Evolutionary conservation across 1,140 invertebrate species (phyloP).

Genomic region (Hyles euphorbiae): DNA sequence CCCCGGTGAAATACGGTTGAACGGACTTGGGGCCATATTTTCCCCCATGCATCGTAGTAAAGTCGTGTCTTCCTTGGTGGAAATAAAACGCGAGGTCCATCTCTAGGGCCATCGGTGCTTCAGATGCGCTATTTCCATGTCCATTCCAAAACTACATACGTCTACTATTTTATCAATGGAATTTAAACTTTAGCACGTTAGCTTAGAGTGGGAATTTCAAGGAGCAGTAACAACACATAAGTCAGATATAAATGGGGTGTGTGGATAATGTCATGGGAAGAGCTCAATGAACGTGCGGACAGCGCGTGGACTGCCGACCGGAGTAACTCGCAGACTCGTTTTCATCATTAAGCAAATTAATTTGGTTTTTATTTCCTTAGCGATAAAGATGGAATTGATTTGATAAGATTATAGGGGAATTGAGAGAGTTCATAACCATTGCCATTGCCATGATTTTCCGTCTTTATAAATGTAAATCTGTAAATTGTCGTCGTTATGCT

Average conservation of each 20-base stretch:
- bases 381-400: conserved; percentile 15
- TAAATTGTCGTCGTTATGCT: conserved; percentile 12
- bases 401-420: conserved; percentile 17
- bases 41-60: conserved; percentile 63
- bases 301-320: conserved; percentile 63
- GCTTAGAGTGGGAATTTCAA: conserved; percentile 20
- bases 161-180: conserved; percentile 4
- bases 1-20: conserved; percentile 68
- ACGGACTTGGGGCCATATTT: conserved; percentile 68
- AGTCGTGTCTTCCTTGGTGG: conserved; percentile 72
- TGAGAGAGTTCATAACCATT: conserved; percentile 7
- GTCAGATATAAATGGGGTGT: conserved; percentile 36
- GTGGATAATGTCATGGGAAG: conserved; percentile 73
- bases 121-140: conserved; percentile 63
- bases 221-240: conserved; percentile 24
- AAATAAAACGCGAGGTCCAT: conserved; percentile 73
- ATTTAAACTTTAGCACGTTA: conserved; percentile 9
- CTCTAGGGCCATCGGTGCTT: conserved; percentile 69
- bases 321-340: conserved; percentile 43
- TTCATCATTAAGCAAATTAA: conserved; percentile 27
- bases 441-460: conserved; percentile 23
- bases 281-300: conserved; percentile 70
- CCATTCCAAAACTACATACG: conserved; percentile 31
- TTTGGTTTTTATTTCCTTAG: conserved; percentile 17
- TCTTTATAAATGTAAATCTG: conserved; percentile 39